Evolutionary conservation across 1,140 invertebrate genomes (phyloP).

Genomic region (Akabosia matsudoensis): DNA sequence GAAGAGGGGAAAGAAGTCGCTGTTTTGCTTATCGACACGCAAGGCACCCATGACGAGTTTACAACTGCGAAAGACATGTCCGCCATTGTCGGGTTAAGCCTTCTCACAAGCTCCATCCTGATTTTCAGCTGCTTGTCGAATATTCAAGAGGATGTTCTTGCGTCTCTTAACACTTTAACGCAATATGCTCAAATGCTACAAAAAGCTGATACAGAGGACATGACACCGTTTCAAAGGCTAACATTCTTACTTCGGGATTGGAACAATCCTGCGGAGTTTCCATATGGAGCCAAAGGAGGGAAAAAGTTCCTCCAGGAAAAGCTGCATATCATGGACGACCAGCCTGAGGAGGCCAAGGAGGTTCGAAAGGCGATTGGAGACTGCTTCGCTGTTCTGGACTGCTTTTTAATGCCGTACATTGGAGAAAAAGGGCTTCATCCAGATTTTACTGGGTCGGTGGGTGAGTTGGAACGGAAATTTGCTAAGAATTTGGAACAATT

Average conservation of each 20-base stretch:
- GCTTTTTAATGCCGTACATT: conserved; percentile 32
- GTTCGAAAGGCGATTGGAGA: conserved; percentile 20
- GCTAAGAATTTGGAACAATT: conserved; percentile 28
- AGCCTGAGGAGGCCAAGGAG: not conserved
- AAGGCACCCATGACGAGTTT: conserved; percentile 65
- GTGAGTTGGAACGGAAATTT: conserved; percentile 4
- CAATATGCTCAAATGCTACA: conserved; percentile 19
- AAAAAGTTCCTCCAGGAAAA: conserved; percentile 28
- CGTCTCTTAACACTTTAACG: conserved; percentile 17
- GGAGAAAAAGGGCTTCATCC: conserved; percentile 15
- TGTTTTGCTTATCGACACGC: conserved; percentile 65
- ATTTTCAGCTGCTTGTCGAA: conserved; percentile 59
- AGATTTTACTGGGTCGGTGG: conserved; percentile 26
- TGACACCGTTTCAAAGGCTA: conserved; percentile 34
- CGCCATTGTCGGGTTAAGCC: conserved; percentile 61
- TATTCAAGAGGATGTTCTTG: conserved; percentile 59
- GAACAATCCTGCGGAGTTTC: conserved; percentile 33
- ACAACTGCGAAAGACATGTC: conserved; percentile 64
- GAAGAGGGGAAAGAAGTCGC: conserved; percentile 53
- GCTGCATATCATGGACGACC: conserved; percentile 20
- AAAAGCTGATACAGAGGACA: too few relatives aligned
- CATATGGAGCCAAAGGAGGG: conserved; percentile 33
- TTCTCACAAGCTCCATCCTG: conserved; percentile 54
- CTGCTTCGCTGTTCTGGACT: conserved; percentile 32
- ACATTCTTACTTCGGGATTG: conserved; percentile 41